Evolutionary conservation across 1,140 invertebrate species (phyloP), one percentile per base, ranked within the genome.

Genomic region (Phenacoccus solenopsis): DNA sequence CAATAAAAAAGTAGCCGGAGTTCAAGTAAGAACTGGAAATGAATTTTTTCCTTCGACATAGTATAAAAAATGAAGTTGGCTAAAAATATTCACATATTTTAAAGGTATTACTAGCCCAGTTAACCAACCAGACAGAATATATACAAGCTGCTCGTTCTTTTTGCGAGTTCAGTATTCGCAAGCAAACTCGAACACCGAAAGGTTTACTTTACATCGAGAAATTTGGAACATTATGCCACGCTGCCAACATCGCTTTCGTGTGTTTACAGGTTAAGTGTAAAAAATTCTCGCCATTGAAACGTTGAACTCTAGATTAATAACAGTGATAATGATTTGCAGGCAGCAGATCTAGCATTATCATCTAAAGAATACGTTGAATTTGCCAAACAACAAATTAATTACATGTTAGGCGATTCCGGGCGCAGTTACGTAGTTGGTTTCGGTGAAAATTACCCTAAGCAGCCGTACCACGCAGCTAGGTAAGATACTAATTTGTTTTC

Each of bases 391-490:
- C 86, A 88, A 77, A 83, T 88, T 57, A 76, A 84, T 73, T 88
- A 87, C 75, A 84, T 84, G 70, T 77, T 88, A 0, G 86, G 86
- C 1, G 80, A 82, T 70, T 77, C 77, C 71, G 85, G 85, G 1
- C 79, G 82, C 59, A 87, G 85, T 74, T 88, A 80, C 74, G 83
- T 88, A 0, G 82, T 87, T 22, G 86, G 86, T 7, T 87, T 82
- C 75, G 87, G 86, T 0, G 75, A 77, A 35, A 83, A 86, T 76
- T 82, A 82, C 61, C 85, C 86, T 0, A 76, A 73, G 30, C 78
- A 82, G 70, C 81, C 82, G 1, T 78, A 82, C 73, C 83, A 85
- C 73, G 79, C 81, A 9, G 81, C 82, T 2, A 84, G 81, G 80
- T 82, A 76, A 75, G 57, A n/a, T 57, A 38, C n/a, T 71, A 59